These are phyloP conservation scores for Prolemur simus DNA, from an alignment of 2,113 vertebrate species.

Conservation along the genomic window DNA sequence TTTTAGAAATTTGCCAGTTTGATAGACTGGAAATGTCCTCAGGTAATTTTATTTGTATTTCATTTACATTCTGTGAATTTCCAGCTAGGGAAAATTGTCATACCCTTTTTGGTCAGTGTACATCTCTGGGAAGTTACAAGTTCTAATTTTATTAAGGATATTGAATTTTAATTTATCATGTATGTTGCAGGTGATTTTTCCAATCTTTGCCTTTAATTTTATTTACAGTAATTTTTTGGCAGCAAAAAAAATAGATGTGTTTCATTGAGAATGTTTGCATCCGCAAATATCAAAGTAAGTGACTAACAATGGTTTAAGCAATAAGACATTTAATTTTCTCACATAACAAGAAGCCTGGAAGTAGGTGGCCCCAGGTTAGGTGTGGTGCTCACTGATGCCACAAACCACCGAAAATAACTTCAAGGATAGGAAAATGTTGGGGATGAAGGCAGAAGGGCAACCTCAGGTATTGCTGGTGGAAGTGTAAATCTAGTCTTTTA, in stretches of 20 bases:
- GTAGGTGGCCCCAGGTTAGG: background rate
- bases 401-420: background rate
- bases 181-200: background rate
- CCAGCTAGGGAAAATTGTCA: background rate
- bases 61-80: slow-evolving; percentile 6
- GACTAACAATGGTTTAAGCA: background rate
- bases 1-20: background rate
- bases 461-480: background rate
- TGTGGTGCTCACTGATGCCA: background rate
- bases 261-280: slow-evolving; percentile 17
- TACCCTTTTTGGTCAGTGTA: background rate
- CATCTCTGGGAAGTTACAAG: background rate
- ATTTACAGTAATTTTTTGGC: background rate
- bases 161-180: background rate
- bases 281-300: background rate
- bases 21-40: background rate
- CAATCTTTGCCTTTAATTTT: slow-evolving; percentile 35
- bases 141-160: background rate
- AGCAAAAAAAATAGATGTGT: background rate
- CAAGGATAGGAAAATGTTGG: background rate
- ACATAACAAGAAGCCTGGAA: background rate
- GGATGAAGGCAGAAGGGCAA: background rate
- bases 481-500: background rate
- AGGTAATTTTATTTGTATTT: background rate
- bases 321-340: background rate